Conservation (phyloP, 2,797 vertebrate species). For the Paramormyrops hopkinsi region DNA sequence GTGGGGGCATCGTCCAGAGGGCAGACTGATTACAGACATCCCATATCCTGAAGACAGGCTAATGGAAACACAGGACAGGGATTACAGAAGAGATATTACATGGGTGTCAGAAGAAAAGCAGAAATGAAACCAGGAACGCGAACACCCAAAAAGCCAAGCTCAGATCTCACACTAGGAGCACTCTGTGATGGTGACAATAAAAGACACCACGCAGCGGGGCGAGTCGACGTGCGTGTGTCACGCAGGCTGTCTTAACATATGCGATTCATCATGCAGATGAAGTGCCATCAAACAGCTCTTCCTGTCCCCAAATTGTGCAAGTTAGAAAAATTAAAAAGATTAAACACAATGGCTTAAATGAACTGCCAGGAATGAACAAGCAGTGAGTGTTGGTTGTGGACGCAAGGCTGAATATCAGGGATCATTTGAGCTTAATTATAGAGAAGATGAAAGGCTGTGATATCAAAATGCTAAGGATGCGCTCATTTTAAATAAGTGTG, state of each 20-base stretch:
- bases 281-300: background rate
- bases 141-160: background rate
- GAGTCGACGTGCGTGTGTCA: background rate
- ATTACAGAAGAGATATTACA: background rate
- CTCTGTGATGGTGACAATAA: background rate
- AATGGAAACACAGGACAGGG: background rate
- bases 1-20: background rate
- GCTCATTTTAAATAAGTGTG: background rate
- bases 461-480: background rate
- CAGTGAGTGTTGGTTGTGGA: background rate
- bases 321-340: background rate
- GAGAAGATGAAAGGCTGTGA: background rate
- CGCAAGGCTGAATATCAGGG: background rate
- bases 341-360: background rate
- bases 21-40: background rate
- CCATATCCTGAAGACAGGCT: background rate
- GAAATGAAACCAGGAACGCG: background rate
- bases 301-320: background rate
- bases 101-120: background rate
- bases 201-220: background rate
- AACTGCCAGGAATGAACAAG: background rate
- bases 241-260: background rate
- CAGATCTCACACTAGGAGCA: background rate
- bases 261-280: background rate
- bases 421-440: background rate